A percentile compares a stretch with the other conserved stretches of the same genome.
These are phyloP conservation scores for Onthophagus taurus DNA, from an alignment of 1,140 invertebrate species.

Conservation along the genomic window DNA sequence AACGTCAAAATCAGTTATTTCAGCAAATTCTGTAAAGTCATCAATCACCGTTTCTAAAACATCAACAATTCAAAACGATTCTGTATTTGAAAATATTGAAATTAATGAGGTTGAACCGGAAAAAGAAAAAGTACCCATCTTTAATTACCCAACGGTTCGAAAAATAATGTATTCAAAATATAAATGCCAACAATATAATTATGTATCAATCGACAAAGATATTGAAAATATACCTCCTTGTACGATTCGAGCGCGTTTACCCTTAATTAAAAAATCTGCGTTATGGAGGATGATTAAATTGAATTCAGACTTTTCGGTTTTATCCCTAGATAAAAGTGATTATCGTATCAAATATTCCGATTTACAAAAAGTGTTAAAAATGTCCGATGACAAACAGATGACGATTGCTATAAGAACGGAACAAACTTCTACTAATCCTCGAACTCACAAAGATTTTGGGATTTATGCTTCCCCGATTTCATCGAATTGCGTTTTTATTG, in stretches of 20 bases:
- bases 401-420: conserved; percentile 15
- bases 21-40: neutral
- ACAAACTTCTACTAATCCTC: conserved; percentile 6
- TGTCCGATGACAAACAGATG: conserved; percentile 6
- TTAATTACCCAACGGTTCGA: neutral
- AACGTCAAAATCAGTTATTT: neutral
- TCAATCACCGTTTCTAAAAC: neutral
- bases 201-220: neutral
- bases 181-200: neutral
- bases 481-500: conserved; percentile 16
- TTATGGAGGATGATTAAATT: conserved; percentile 16
- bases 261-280: neutral
- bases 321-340: conserved; percentile 14
- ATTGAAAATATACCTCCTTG: neutral
- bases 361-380: conserved; percentile 14
- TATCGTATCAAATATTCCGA: conserved; percentile 19
- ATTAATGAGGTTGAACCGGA: neutral
- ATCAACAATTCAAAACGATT: no score
- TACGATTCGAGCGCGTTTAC: neutral
- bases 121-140: neutral
- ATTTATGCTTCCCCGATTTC: conserved; percentile 15
- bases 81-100: no score
- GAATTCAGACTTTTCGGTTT: conserved; percentile 17
- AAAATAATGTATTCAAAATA: neutral
- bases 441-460: conserved; percentile 14